Evolutionary conservation across 1,140 invertebrate genomes (phyloP), one percentile per base, ranked within the genome.

Genomic region (Caenorhabditis briggsae): DNA sequence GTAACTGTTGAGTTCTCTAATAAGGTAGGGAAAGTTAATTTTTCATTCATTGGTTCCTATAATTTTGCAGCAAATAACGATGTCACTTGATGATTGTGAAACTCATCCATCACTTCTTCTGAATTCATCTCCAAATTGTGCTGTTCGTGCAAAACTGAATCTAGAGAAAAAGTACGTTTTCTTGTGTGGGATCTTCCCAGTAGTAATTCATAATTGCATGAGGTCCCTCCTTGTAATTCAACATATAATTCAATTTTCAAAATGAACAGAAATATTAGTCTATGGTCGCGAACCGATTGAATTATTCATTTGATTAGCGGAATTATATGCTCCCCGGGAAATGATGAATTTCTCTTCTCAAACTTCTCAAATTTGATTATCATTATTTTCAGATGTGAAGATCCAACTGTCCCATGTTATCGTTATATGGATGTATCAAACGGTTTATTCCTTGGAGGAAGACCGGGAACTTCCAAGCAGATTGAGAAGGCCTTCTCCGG

Each of bases 351-450:
- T 14, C 48, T 84, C 33, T 46, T 70, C 8, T 43, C 46, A 64
- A 11, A 64, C 53, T 82, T 74, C 0, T 82, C 1, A 33, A 33
- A 33, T 33, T 33, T 33, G 1, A 33, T 33, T 1, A 2, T 33
- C 33, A 33, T 23, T 18, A 33, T 86, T 90, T 92, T 94, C 18
- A 94, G 96, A 74, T 98, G 97, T 92, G 94, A 95, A 12, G 94
- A 95, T 82, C 94, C 96, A 16, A 96, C 96, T 0, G 96, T 97
- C 93, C 96, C 95, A 8, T 99, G 98, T 91, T 96, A 98, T 92
- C 94, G 97, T 64, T 97, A 98, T 91, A 92, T 99, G 25, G 98
- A 99, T 93, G 93, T 99, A 5, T 98, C 96, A 0, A 97, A 97
- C 2, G 97, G 97, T 0, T 92, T 99, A 11, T 97, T 98, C 92